These are phyloP conservation scores for Megalopta genalis DNA, from an alignment of 1,140 invertebrate genomes.

Conservation along the genomic window DNA sequence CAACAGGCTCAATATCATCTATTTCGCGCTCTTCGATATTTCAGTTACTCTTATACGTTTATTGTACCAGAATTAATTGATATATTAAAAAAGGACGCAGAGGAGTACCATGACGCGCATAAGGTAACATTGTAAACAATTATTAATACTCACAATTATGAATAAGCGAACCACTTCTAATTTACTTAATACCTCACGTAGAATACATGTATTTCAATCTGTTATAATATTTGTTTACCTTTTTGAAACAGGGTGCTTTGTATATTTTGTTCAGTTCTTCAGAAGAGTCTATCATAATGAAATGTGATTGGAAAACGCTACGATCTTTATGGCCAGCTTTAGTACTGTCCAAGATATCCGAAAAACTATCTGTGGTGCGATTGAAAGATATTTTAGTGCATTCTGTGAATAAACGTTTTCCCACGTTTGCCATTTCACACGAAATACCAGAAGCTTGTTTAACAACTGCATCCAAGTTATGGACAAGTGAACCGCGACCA, in stretches of 20 bases:
- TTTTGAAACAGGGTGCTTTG: slow-evolving; percentile 84
- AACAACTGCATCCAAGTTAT: slow-evolving; percentile 78
- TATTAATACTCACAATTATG: too few species aligned
- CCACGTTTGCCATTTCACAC: slow-evolving; percentile 82
- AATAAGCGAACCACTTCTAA: too few species aligned
- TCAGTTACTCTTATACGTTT: slow-evolving; percentile 83
- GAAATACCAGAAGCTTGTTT: slow-evolving; percentile 81
- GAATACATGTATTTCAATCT: not conserved
- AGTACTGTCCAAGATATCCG: slow-evolving; percentile 86
- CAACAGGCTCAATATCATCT: slow-evolving; percentile 84
- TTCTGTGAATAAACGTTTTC: slow-evolving; percentile 79
- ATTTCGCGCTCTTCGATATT: slow-evolving; percentile 77
- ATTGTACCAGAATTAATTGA: slow-evolving; percentile 83
- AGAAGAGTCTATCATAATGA: slow-evolving; percentile 82
- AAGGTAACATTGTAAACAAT: slow-evolving; percentile 79
- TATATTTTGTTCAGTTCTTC: slow-evolving; percentile 87
- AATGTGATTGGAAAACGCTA: slow-evolving; percentile 89
- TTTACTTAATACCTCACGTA: too few species aligned
- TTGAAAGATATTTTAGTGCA: slow-evolving; percentile 85
- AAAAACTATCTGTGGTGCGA: slow-evolving; percentile 89
- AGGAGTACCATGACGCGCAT: slow-evolving; percentile 85
- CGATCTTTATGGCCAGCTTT: slow-evolving; percentile 87
- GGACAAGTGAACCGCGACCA: slow-evolving; percentile 69
- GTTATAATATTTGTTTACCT: not conserved
- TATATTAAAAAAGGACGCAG: slow-evolving; percentile 82